A percentile compares a stretch with the other conserved stretches of the same genome.
phyloP scores from a whole-genome alignment of 1,140 invertebrate species.

The Mactra quadrangularis region DNA sequence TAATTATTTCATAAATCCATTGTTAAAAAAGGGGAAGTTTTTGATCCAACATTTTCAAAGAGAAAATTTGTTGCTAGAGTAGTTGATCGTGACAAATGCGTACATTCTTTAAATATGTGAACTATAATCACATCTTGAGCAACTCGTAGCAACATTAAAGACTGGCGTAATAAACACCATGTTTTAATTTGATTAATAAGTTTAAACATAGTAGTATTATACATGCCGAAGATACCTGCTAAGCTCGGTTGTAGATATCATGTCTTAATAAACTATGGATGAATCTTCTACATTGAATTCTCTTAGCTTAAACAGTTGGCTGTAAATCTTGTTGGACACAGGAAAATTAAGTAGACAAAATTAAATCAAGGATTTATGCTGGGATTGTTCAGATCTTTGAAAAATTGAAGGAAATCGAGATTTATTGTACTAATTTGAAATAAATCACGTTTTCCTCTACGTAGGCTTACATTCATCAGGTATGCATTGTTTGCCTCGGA shows the following conservation, averaged over 20 bases:
- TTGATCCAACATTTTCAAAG: too few species aligned
- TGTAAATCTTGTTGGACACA: slow-evolving; percentile 27
- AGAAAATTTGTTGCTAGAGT: too few species aligned
- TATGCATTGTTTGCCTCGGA: neutral
- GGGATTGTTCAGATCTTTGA: slow-evolving; percentile 8
- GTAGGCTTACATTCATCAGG: neutral
- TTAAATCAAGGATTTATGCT: slow-evolving; percentile 30
- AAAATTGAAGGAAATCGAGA: slow-evolving; percentile 25
- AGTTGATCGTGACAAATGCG: neutral
- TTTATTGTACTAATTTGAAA: slow-evolving; percentile 39
- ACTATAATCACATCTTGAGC: slow-evolving; percentile 24
- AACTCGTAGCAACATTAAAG: slow-evolving; percentile 30
- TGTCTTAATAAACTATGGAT: slow-evolving; percentile 36
- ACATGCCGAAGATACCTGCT: slow-evolving; percentile 43
- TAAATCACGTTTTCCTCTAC: slow-evolving; percentile 1
- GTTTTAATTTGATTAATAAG: slow-evolving; percentile 42
- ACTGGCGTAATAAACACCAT: slow-evolving; percentile 47
- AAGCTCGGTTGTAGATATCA: slow-evolving; percentile 32
- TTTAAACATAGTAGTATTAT: slow-evolving; percentile 14
- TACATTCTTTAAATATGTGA: neutral
- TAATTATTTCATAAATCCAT: too few species aligned
- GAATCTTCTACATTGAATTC: neutral
- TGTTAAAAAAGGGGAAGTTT: too few species aligned
- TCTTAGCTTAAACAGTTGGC: slow-evolving; percentile 11
- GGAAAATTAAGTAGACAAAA: slow-evolving; percentile 40